Evolutionary conservation across 2,113 vertebrate genomes (phyloP), one percentile per base, ranked within the genome.

Genomic region (Alethe diademata): DNA sequence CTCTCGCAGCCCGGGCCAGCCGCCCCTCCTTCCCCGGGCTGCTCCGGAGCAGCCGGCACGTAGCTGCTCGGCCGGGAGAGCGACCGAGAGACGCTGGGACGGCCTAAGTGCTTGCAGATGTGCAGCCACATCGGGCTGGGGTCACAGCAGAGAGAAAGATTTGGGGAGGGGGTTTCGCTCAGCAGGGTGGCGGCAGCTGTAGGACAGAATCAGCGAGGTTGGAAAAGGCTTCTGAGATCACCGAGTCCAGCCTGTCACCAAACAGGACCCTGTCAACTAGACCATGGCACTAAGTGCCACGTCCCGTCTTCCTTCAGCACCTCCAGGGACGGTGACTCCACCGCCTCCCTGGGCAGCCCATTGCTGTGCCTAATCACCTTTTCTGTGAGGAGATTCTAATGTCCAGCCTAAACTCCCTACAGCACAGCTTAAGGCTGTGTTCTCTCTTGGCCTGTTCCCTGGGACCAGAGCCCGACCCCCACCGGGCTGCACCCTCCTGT

Each of bases 91-190:
- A 7, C 82, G 35, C 92, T 43, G 42, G 14, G 33, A 11, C 61
- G 13, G 43, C 45, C 18, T 40, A 78, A 94, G 76, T 51, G 42
- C 14, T 95, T 86, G 76, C 94, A 96, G 92, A 88, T 90, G 89
- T 91, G 72, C 78, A 36, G 62, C 82, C 38, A 33, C 83, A n/a
- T 5, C 19, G 57, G 45, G 47, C 47, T 19, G 33, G 48, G 78
- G n/a, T 23, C 74, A 45, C 3, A 28, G 36, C 61, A 8, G 58
- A 24, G 2, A 13, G 78, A 48, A 15, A 26, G 48, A 56, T 51
- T 38, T 25, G 51, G 45, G 45, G 35, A 53, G 22, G 45, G 53
- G 66, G 40, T 6, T 61, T 14, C 5, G 20, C 31, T 61, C n/a
- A 12, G 56, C 24, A 6, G n/a, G 19, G 23, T 10, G 4, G 56